Evolutionary conservation across 2,113 vertebrate species (phyloP).

Genomic region (Cochlearius cochlearius): DNA sequence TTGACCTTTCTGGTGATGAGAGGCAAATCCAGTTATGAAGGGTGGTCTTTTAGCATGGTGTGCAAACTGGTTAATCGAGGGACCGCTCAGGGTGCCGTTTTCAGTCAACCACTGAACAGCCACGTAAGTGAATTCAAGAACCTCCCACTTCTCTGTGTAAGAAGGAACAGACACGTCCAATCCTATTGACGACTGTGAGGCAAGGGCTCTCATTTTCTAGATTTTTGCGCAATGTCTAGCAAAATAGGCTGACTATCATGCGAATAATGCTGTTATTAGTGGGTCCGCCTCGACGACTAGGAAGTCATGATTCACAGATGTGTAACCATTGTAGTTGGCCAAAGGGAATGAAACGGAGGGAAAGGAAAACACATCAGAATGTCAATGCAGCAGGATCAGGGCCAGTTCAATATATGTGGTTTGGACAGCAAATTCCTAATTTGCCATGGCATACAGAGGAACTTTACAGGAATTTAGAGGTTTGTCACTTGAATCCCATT

Average conservation of each 20-base stretch:
- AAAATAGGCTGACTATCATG: not conserved
- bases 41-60: not conserved
- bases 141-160: not conserved
- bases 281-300: not conserved
- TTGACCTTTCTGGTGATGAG: not conserved
- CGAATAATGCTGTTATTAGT: not conserved
- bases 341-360: not conserved
- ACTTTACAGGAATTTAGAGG: constrained; percentile 1
- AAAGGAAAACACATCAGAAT: constrained; percentile 37
- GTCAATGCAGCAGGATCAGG: not conserved
- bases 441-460: not conserved
- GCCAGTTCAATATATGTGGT: not conserved
- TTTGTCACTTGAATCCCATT: not conserved
- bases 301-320: not conserved
- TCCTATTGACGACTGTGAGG: not conserved
- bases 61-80: not conserved
- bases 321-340: not conserved
- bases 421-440: constrained; percentile 1
- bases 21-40: not conserved
- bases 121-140: not conserved
- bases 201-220: not conserved
- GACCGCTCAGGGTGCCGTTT: not conserved
- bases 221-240: not conserved
- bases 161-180: not conserved
- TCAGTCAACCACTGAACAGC: not conserved